A percentile compares a stretch with the other conserved stretches of the same genome.
These are phyloP conservation scores for Sitta carolinensis DNA, from an alignment of 2,797 vertebrate genomes.

Conservation along the genomic window DNA sequence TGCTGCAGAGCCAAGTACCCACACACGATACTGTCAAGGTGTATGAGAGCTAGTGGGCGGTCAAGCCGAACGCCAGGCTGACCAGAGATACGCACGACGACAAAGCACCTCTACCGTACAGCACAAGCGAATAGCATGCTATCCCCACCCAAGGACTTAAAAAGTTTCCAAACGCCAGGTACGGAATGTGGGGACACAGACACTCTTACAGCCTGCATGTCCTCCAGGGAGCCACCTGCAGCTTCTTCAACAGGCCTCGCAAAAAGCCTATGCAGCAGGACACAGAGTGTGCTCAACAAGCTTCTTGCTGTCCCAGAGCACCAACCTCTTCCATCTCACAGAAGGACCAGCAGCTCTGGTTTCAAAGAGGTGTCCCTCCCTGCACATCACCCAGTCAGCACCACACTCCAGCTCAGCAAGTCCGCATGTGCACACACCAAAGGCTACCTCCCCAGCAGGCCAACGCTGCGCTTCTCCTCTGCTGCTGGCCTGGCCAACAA, in stretches of 20 bases:
- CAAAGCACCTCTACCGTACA: accelerated
- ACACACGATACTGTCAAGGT: no score
- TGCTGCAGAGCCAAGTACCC: no score
- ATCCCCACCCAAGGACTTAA: neutral
- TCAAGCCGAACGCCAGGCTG: no score
- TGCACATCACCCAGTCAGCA: no score
- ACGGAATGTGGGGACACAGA: neutral
- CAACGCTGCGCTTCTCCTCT: no score
- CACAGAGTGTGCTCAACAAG: neutral
- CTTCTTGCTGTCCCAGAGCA: neutral
- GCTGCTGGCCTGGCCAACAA: no score
- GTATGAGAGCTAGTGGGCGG: no score
- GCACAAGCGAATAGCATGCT: accelerated
- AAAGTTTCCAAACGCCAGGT: neutral
- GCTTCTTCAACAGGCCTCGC: neutral
- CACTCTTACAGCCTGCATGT: accelerated
- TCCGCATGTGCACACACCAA: no score
- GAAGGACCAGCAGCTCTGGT: neutral
- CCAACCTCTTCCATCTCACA: neutral
- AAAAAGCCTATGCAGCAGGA: neutral
- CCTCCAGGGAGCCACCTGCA: neutral
- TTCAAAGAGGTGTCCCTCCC: no score
- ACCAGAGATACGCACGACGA: no score
- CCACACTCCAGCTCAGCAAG: no score
- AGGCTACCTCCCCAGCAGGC: no score